A percentile compares a stretch with the other conserved stretches of the same genome.
phyloP scores from a whole-genome alignment of 2,888 invertebrate genomes.

The Pandemis cinnamomeana region DNA sequence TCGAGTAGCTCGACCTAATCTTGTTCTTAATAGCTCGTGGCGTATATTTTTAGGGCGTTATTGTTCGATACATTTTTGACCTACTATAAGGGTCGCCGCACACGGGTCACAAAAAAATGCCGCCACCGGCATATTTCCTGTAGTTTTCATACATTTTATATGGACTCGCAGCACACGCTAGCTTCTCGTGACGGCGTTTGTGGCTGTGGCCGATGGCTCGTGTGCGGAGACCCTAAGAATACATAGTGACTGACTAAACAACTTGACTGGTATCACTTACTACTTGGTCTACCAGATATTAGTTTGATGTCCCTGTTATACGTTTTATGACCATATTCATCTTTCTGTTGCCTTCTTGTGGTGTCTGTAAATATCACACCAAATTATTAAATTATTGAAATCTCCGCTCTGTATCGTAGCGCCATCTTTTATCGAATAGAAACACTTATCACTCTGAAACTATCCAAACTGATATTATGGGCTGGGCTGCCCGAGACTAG shows the following conservation, averaged over 20 bases:
- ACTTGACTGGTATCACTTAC: conserved; percentile 41
- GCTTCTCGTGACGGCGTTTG: no score
- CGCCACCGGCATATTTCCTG: no score
- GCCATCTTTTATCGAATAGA: not conserved
- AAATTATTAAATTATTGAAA: not conserved
- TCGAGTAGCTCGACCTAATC: no score
- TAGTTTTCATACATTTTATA: no score
- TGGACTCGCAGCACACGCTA: no score
- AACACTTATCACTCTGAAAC: not conserved
- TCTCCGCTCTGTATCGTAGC: not conserved
- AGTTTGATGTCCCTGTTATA: conserved; percentile 47
- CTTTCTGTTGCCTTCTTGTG: not conserved
- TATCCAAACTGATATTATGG: not conserved
- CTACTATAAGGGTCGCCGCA: not conserved
- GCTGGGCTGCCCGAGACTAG: not conserved
- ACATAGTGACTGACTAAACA: not conserved
- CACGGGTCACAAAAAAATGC: no score
- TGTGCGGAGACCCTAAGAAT: no score
- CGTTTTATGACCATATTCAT: conserved; percentile 26
- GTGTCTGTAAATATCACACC: not conserved
- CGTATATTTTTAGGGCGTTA: not conserved
- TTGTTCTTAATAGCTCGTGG: no score
- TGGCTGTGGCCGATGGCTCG: no score
- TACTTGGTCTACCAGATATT: conserved; percentile 37
- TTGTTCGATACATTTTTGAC: not conserved